These are phyloP conservation scores for Tanaodytes sp. DNA, from an alignment of 2,888 invertebrate genomes.

Conservation along the genomic window DNA sequence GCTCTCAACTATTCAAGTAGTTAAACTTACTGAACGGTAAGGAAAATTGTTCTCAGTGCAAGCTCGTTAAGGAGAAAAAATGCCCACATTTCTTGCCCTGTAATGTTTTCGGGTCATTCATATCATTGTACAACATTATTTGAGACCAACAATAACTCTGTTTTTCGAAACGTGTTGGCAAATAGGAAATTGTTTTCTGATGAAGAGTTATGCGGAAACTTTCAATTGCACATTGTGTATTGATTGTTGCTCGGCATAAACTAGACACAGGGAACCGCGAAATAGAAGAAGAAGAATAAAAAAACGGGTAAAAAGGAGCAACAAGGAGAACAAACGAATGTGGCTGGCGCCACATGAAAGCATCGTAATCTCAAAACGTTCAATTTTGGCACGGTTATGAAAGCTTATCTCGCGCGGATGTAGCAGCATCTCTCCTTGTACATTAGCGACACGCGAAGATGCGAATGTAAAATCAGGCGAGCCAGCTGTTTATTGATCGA, in stretches of 20 bases:
- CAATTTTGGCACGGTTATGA: slow-evolving; percentile 46
- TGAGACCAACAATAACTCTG: slow-evolving; percentile 20
- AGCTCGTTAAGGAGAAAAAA: no score
- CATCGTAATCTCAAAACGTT: slow-evolving; percentile 36
- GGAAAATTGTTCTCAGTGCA: no score
- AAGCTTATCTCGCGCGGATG: slow-evolving; percentile 47
- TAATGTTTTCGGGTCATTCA: no score
- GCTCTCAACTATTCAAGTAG: no score
- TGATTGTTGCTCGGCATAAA: slow-evolving; percentile 28
- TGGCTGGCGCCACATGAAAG: slow-evolving; percentile 39
- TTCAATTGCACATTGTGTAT: slow-evolving; percentile 39
- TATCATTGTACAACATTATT: no score
- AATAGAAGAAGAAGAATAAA: slow-evolving; percentile 2
- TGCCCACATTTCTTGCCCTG: no score
- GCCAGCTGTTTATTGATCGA: slow-evolving; percentile 66
- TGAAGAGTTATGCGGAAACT: slow-evolving; percentile 38
- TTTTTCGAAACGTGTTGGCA: slow-evolving; percentile 21
- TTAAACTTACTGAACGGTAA: no score
- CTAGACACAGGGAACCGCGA: slow-evolving; percentile 8
- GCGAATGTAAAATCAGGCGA: slow-evolving; percentile 55
- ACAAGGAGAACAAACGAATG: slow-evolving; percentile 6
- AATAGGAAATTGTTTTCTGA: slow-evolving; percentile 33
- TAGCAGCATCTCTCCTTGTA: slow-evolving; percentile 32
- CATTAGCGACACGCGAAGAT: slow-evolving; percentile 51
- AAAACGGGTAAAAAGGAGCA: neutral